phyloP scores from a whole-genome alignment of 2,113 vertebrate species.

The Megaceryle maxima region DNA sequence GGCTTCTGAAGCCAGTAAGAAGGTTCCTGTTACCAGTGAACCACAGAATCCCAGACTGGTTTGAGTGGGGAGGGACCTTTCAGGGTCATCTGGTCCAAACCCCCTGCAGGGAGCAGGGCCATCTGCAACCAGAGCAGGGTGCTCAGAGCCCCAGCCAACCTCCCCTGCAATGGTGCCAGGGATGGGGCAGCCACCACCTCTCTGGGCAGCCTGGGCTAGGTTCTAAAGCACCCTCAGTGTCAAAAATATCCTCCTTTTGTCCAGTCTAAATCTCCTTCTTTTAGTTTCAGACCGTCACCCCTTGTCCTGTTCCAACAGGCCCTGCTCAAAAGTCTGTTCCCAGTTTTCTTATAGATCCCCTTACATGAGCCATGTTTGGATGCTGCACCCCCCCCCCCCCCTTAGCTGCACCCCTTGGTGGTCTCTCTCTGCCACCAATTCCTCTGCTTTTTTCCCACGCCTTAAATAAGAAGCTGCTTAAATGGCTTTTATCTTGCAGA shows the following conservation, averaged over 20 bases:
- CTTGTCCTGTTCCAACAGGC: not conserved
- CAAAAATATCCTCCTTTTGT: not conserved
- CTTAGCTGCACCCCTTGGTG: not conserved
- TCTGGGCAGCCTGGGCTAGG: too few relatives aligned
- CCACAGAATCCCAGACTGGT: not conserved
- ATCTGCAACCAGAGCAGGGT: too few relatives aligned
- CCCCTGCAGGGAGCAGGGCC: too few relatives aligned
- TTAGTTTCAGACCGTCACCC: not conserved
- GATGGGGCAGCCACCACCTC: too few relatives aligned
- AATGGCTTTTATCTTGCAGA: slow-evolving; percentile 72
- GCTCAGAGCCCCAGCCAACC: too few relatives aligned
- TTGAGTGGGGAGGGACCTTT: not conserved
- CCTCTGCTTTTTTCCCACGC: not conserved
- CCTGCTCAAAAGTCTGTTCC: not conserved
- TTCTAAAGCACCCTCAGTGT: not conserved
- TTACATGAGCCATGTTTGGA: not conserved
- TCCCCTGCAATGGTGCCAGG: too few relatives aligned
- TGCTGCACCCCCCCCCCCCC: not conserved
- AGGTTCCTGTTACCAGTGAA: not conserved
- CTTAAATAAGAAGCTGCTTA: not conserved
- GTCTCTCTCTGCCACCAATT: not conserved
- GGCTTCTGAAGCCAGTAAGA: not conserved
- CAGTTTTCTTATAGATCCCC: not conserved
- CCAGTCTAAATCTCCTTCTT: not conserved
- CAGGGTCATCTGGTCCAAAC: too few relatives aligned